These are phyloP conservation scores for Volucella inanis DNA, from an alignment of 2,888 invertebrate species.

Conservation along the genomic window DNA sequence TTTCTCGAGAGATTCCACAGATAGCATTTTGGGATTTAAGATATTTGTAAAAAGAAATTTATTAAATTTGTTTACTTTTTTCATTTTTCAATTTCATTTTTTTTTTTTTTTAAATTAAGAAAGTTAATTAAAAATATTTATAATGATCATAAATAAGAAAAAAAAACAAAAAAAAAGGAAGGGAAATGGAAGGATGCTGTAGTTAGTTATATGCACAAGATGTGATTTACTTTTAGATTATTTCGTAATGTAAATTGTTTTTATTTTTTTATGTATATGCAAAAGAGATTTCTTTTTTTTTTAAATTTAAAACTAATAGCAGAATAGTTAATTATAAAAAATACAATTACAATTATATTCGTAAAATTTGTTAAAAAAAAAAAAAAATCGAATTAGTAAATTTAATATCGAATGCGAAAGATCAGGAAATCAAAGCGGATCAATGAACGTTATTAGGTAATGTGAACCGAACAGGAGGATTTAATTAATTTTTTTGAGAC, in stretches of 20 bases:
- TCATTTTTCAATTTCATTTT: neutral
- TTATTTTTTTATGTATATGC: neutral
- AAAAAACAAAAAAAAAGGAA: too few relatives aligned
- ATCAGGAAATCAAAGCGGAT: conserved; percentile 29
- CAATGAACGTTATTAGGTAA: conserved; percentile 23
- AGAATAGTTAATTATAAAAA: conserved; percentile 33
- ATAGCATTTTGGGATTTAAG: conserved; percentile 62
- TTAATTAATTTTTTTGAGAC: conserved; percentile 17
- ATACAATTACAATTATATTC: conserved; percentile 10
- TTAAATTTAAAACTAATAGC: conserved; percentile 20
- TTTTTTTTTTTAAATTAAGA: conserved; percentile 44
- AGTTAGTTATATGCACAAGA: conserved; percentile 75
- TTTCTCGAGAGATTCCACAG: conserved; percentile 62
- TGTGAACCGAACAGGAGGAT: neutral
- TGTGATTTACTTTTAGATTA: conserved; percentile 79
- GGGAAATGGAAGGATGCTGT: conserved; percentile 22
- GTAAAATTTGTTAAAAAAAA: conserved; percentile 7
- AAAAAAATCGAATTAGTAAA: neutral
- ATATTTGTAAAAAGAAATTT: conserved; percentile 28
- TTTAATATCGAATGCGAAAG: neutral
- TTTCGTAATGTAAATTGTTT: conserved; percentile 66
- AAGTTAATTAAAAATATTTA: conserved; percentile 12
- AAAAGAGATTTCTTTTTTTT: neutral
- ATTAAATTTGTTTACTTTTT: neutral
- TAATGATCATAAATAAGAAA: neutral